phyloP scores from a whole-genome alignment of 2,113 vertebrate species.

The Coptodon rendalli region DNA sequence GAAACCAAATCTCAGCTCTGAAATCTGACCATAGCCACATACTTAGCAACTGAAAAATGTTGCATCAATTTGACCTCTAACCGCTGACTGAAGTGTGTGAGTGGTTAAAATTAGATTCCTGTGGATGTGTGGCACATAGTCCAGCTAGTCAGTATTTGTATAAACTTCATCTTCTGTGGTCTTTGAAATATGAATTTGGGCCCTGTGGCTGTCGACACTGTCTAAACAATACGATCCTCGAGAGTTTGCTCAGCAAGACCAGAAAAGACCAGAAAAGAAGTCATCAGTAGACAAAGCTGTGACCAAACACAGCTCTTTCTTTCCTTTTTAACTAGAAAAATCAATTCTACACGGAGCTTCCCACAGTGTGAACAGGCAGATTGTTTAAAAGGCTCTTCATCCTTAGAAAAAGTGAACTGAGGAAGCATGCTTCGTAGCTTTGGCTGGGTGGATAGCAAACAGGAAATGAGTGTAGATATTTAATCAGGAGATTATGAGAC shows the following conservation, averaged over 20 bases:
- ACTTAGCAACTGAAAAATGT: neutral
- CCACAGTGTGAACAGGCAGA: fast-evolving
- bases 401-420: neutral
- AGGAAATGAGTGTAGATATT: neutral
- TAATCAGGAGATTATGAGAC: neutral
- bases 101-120: neutral
- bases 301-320: neutral
- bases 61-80: neutral
- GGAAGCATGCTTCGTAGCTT: neutral
- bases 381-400: neutral
- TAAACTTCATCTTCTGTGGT: neutral
- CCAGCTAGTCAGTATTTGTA: neutral
- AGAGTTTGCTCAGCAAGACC: neutral
- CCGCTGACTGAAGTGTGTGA: fast-evolving
- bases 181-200: neutral
- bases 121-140: neutral
- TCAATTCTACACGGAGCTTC: neutral
- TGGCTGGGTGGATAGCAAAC: neutral
- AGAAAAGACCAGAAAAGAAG: neutral
- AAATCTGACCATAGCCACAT: neutral
- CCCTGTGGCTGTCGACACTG: fast-evolving
- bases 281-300: fast-evolving
- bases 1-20: neutral
- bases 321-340: fast-evolving
- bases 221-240: neutral